These are phyloP conservation scores for Lycia hirtaria DNA, from an alignment of 2,888 invertebrate genomes.

Conservation along the genomic window DNA sequence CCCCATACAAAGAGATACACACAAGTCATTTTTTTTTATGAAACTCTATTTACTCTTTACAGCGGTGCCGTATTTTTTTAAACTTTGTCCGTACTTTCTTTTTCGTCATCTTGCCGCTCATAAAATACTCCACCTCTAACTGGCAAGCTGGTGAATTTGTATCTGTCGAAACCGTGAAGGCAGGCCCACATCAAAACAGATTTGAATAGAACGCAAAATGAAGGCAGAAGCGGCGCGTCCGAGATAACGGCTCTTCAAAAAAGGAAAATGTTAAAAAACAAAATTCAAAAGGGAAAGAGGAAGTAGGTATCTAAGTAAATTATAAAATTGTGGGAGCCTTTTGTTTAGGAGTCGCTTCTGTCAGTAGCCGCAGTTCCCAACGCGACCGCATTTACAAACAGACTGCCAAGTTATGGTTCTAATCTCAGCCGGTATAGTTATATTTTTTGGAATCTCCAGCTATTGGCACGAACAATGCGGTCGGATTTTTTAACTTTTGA, in stretches of 20 bases:
- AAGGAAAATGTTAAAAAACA: constrained; percentile 70
- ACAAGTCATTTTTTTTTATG: no score
- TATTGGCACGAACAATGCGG: constrained; percentile 46
- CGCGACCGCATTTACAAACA: constrained; percentile 57
- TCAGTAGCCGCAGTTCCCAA: constrained; percentile 56
- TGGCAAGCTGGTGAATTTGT: constrained; percentile 41
- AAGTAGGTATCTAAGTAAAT: constrained; percentile 72
- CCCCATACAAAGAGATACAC: no score
- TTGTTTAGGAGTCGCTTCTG: constrained; percentile 68
- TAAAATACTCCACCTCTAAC: constrained; percentile 27
- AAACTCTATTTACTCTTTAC: no score
- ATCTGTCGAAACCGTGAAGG: constrained; percentile 57
- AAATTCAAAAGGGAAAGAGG: constrained; percentile 72
- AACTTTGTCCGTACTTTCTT: no score
- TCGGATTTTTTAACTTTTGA: constrained; percentile 38
- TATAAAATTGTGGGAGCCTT: constrained; percentile 73
- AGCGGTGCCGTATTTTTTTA: no score
- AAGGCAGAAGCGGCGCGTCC: constrained; percentile 61
- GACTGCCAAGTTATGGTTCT: constrained; percentile 53
- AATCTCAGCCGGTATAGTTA: constrained; percentile 52
- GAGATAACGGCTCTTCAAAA: constrained; percentile 75
- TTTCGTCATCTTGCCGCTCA: no score
- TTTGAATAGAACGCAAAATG: constrained; percentile 69
- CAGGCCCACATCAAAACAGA: constrained; percentile 63
- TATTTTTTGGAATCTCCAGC: constrained; percentile 47